Conservation (phyloP, 2,113 vertebrate genomes). For the Hippolais icterina region DNA sequence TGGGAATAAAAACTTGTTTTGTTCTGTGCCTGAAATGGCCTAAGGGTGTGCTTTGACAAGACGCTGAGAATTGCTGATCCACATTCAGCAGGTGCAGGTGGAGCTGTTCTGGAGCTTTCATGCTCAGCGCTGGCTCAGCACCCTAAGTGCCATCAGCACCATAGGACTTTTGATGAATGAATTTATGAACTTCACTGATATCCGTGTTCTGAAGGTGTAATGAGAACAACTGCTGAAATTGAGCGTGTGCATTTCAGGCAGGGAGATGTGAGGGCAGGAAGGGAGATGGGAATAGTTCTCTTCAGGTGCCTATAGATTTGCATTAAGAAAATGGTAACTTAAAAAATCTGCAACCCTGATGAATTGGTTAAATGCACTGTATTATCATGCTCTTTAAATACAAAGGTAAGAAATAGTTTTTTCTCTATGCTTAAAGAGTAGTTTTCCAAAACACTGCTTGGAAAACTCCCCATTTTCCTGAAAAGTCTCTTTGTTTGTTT, state of each 20-base stretch:
- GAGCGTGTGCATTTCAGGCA: neutral
- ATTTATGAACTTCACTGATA: neutral
- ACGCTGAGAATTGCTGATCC: neutral
- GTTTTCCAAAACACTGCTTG: neutral
- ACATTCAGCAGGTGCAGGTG: neutral
- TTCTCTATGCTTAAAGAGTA: neutral
- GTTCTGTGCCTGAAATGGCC: neutral
- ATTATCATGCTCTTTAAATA: neutral
- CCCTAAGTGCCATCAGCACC: neutral
- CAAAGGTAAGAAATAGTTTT: neutral
- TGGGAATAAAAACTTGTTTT: neutral
- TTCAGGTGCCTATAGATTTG: neutral
- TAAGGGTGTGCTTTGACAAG: neutral
- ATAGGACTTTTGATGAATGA: neutral
- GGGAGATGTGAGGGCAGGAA: neutral
- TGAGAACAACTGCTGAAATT: neutral
- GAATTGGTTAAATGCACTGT: neutral
- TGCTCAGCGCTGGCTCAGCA: accelerated
- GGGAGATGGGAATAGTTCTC: neutral
- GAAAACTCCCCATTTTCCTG: neutral
- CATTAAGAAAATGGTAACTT: neutral
- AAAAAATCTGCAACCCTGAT: neutral
- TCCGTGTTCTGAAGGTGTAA: neutral
- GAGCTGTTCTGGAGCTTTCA: neutral
- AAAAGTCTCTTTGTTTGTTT: neutral